phyloP scores from a whole-genome alignment of 2,113 vertebrate species.

The Lepisosteus osseus region DNA sequence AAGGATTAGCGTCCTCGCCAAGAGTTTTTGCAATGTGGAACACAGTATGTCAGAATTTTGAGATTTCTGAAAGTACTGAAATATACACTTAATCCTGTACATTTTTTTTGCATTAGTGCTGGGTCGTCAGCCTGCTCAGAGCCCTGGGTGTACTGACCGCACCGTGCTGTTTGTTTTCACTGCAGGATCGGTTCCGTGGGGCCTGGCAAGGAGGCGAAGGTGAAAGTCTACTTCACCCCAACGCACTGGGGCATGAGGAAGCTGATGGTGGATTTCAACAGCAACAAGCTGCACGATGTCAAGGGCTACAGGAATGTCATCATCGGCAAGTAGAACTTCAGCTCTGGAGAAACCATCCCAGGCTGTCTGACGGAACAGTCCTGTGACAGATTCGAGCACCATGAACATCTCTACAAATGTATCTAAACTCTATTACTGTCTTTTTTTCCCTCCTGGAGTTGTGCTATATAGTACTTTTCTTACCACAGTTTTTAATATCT shows the following conservation, averaged over 20 bases:
- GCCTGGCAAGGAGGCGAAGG: constrained; percentile 66
- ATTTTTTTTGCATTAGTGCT: no score
- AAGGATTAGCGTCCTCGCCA: not conserved
- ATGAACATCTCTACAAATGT: no score
- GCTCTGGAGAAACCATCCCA: no score
- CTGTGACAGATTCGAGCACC: no score
- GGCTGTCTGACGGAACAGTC: no score
- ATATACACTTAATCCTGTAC: constrained; percentile 1
- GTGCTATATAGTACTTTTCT: no score
- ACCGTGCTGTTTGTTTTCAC: constrained; percentile 28
- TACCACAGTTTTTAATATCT: no score
- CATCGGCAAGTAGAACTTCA: constrained; percentile 56
- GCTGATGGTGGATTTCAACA: constrained; percentile 87
- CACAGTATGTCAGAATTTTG: constrained; percentile 19
- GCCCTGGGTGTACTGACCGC: not conserved
- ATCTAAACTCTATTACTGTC: no score
- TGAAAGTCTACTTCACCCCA: constrained; percentile 75
- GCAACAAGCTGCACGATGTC: constrained; percentile 75
- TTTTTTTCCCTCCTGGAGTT: no score
- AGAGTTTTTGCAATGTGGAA: not conserved
- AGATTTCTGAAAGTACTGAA: not conserved
- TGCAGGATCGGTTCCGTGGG: constrained; percentile 53
- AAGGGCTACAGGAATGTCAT: constrained; percentile 86
- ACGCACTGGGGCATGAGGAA: constrained; percentile 68
- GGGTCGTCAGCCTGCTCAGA: no score